phyloP scores from a whole-genome alignment of 2,797 vertebrate species.

The Eulemur rubriventer region DNA sequence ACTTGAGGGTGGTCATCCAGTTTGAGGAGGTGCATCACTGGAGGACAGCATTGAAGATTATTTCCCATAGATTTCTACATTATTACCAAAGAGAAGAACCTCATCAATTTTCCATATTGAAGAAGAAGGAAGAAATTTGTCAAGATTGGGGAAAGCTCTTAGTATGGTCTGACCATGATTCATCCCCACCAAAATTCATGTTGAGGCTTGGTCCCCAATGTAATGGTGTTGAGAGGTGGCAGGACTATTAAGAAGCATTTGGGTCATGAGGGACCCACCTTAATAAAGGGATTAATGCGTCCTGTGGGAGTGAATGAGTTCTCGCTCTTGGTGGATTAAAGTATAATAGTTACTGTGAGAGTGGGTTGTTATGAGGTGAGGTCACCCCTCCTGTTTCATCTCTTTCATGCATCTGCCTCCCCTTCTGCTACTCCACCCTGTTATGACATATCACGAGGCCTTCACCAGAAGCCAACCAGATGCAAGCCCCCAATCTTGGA shows the following conservation, averaged over 20 bases:
- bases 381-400: neutral
- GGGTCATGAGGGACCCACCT: neutral
- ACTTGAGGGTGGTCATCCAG: neutral
- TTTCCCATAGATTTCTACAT: neutral
- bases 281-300: neutral
- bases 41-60: neutral
- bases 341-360: neutral
- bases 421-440: neutral
- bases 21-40: neutral
- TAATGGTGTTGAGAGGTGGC: neutral
- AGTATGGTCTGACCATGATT: neutral
- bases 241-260: neutral
- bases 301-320: neutral
- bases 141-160: neutral
- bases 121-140: neutral
- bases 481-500: neutral
- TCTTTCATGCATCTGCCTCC: neutral
- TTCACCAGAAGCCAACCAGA: neutral
- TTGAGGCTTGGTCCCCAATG: neutral
- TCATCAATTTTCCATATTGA: neutral
- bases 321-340: neutral
- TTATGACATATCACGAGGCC: neutral
- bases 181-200: neutral
- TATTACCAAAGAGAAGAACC: neutral
- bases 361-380: neutral